Conservation (phyloP, 2,113 vertebrate genomes). For the Clarias gariepinus region DNA sequence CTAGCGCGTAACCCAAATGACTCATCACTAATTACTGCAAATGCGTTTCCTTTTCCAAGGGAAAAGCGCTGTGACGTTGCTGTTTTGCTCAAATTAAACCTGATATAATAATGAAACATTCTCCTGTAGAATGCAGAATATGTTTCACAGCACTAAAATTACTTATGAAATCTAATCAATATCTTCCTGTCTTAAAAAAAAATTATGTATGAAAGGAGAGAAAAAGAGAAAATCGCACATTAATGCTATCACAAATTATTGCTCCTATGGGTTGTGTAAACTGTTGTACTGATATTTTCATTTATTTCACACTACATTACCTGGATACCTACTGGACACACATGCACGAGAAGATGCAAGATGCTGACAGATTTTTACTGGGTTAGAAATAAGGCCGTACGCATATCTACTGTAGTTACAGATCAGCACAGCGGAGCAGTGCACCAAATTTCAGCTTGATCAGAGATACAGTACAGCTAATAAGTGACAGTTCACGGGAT, state of each 20-base stretch:
- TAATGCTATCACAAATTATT: neutral
- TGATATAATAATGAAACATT: conserved; percentile 70
- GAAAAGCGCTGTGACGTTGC: conserved; percentile 63
- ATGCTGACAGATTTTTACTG: neutral
- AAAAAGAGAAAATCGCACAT: neutral
- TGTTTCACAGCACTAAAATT: neutral
- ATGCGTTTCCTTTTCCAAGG: conserved; percentile 68
- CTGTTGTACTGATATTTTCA: conserved; percentile 36
- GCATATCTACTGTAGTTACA: neutral
- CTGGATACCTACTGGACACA: neutral
- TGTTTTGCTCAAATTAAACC: conserved; percentile 72
- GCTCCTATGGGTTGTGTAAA: conserved; percentile 7
- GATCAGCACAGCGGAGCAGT: neutral
- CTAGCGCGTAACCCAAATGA: conserved; percentile 65
- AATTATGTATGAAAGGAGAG: neutral
- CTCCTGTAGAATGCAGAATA: conserved; percentile 36
- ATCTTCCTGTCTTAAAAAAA: conserved; percentile 29
- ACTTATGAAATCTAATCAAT: conserved; percentile 48
- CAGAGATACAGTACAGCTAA: neutral
- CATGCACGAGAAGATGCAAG: neutral
- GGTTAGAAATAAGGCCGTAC: neutral
- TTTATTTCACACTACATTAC: conserved; percentile 20
- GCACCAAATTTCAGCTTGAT: neutral
- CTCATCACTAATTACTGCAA: conserved; percentile 71
- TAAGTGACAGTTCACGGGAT: neutral